Evolutionary conservation across 2,797 vertebrate species (phyloP), one percentile per base, ranked within the genome.

Genomic region (Tauraco hartlaubi): DNA sequence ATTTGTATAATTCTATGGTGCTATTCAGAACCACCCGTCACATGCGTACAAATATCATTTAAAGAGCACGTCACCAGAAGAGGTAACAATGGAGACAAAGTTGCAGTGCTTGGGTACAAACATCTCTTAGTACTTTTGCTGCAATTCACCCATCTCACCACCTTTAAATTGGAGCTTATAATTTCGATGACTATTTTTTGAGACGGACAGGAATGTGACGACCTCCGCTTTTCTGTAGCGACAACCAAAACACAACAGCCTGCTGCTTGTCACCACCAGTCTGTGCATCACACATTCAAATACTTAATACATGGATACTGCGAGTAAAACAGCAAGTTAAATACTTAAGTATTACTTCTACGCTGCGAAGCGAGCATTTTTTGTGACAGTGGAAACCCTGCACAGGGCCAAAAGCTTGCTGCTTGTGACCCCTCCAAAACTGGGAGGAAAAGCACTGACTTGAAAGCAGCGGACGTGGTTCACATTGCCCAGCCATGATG

Each of bases 311-410:
- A 25, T 1, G 12, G 20, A 25, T 18, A 21, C 16, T 4, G 15
- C 5, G 28, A 82, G 21, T 18, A 58, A 81, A 92, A 71, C 39
- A 59, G 62, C 11, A 31, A 10, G 5, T 10, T 17, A 15, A 67
- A 21, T 15, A 46, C 33, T 46, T 5, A 58, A 84, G 11, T 31
- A 64, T 7, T 61, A 33, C 16, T 74, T 67, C 43, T 11, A 52
- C 14, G 11, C 46, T 12, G 12, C 1, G 15, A 68, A 71, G 8
- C 0, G 4, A 75, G 31, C 3, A 0, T 5, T 79, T 52, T 44
- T 51, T 11, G 9, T 17, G 54, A 33, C 18, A 52, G 25, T 1
- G 6, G 15, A 29, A 81, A 25, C 25, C 11, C 16, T 4, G 15
- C 11, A 9, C 2, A 0, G 2, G 18, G 43, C 23, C 48, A 39